Base-by-base conservation (phyloP, 2,888 invertebrate genomes). In the Cyrtodaria siliqua region DNA sequence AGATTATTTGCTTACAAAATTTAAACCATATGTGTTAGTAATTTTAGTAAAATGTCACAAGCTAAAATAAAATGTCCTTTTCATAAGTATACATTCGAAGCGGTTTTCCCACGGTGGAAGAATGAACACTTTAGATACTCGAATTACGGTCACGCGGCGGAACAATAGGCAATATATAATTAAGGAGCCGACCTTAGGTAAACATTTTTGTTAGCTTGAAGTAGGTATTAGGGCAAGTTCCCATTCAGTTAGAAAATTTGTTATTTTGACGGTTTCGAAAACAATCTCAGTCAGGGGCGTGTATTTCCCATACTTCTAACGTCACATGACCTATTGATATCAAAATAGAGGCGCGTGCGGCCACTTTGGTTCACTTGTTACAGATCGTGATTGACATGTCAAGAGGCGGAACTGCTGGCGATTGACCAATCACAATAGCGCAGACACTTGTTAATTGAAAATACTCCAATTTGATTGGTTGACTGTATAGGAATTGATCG, bases 401-500 rank as follows among this genome's bases (percentile, higher is more conserved):
- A 18, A 44, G 20, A 44, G 78, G 78, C 62, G 75, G 74, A 26
- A 68, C 23, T 40, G 40, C 23, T 18, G 9, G 1, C 1, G 18
- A n/a, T 52, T 12, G 23, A 40, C 71, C 72, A 78, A 78, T 75
- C 68, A 64, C n/a, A 55, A 23, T 2, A 9, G 20, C n/a, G 23
- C 42, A 57, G 64, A 64, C 75, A 78, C 77, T 72, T 75, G 81
- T 78, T 75, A 60, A 68, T 52, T 62, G 74, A 62, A 76, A 63
- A 61, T 59, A 44, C 27, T 38, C 23, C 38, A 33, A 55, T 64
- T 44, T 68, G 82, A 89, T 90, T 90, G 89, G 90, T 62, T 68
- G 66, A 49, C 44, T 55, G 83, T 84, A 29, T 62, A 68, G 84
- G 82, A 74, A 83, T 82, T 78, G 79, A 90, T 82, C 90, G 90